Conservation (phyloP, 2,797 vertebrate species). For the Antrozous pallidus region DNA sequence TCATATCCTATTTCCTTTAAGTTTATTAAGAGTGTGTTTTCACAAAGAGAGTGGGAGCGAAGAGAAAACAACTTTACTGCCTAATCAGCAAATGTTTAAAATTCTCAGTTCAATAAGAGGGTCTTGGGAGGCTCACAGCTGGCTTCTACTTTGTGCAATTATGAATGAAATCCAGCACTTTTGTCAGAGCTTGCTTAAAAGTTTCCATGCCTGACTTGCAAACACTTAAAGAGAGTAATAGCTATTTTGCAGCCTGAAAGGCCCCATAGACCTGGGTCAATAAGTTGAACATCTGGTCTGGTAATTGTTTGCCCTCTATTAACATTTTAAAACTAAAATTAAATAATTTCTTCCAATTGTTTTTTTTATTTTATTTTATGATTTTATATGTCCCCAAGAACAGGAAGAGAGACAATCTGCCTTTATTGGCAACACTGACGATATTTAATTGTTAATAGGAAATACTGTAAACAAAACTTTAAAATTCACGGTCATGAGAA, state of each 20-base stretch:
- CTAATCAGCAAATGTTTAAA: constrained; percentile 56
- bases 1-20: constrained; percentile 48
- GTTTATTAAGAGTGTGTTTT: constrained; percentile 20
- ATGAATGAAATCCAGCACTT: constrained; percentile 52
- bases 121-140: constrained; percentile 30
- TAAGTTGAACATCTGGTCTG: constrained; percentile 39
- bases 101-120: constrained; percentile 7
- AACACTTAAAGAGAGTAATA: background rate
- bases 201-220: constrained; percentile 62
- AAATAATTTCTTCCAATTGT: constrained; percentile 44
- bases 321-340: constrained; percentile 31
- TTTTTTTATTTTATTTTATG: constrained; percentile 37
- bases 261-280: constrained; percentile 9
- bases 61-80: constrained; percentile 38
- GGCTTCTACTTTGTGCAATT: constrained; percentile 52
- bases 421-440: background rate
- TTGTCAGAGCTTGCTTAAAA: constrained; percentile 59
- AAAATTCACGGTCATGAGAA: background rate
- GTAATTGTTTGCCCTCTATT: background rate
- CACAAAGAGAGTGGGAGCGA: constrained; percentile 3
- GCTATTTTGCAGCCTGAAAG: constrained; percentile 39
- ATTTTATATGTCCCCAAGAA: background rate
- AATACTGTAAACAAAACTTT: background rate
- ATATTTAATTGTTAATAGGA: constrained; percentile 28
- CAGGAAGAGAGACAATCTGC: background rate